A percentile compares a stretch with the other conserved stretches of the same genome.
Conservation (phyloP, 1,140 invertebrate genomes). For the Panulirus ornatus region DNA sequence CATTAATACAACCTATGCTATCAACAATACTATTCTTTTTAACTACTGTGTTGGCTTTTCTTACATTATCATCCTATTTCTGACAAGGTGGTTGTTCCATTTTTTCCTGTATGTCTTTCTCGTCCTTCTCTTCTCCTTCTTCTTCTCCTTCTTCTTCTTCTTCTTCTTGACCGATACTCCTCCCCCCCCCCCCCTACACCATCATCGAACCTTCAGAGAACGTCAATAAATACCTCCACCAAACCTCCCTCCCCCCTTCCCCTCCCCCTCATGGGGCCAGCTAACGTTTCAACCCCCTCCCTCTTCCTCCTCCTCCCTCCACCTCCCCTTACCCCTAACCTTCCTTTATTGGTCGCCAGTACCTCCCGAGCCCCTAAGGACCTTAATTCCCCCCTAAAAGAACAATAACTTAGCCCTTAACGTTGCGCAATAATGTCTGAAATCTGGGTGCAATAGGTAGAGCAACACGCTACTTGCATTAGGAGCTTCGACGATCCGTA, state of each 20-base stretch:
- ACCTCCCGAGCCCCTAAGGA: constrained; percentile 20
- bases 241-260: not conserved
- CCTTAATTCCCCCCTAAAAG: constrained; percentile 49
- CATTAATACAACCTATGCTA: too few species aligned
- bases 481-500: constrained; percentile 44
- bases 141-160: constrained; percentile 15
- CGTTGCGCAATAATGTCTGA: constrained; percentile 49
- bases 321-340: not conserved
- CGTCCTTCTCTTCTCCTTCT: constrained; percentile 31
- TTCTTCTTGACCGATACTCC: constrained; percentile 21
- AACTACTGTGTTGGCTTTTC: too few species aligned
- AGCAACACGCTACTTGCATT: constrained; percentile 69
- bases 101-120: too few species aligned
- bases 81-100: too few species aligned
- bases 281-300: not conserved
- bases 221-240: constrained; percentile 6
- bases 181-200: not conserved
- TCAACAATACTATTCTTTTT: too few species aligned
- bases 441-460: constrained; percentile 30
- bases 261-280: not conserved
- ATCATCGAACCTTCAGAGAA: constrained; percentile 4
- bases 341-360: not conserved
- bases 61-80: too few species aligned
- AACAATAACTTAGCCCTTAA: constrained; percentile 62
- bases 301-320: not conserved